Conservation (phyloP, 1,140 invertebrate species). For the Apolygus lucorum region DNA sequence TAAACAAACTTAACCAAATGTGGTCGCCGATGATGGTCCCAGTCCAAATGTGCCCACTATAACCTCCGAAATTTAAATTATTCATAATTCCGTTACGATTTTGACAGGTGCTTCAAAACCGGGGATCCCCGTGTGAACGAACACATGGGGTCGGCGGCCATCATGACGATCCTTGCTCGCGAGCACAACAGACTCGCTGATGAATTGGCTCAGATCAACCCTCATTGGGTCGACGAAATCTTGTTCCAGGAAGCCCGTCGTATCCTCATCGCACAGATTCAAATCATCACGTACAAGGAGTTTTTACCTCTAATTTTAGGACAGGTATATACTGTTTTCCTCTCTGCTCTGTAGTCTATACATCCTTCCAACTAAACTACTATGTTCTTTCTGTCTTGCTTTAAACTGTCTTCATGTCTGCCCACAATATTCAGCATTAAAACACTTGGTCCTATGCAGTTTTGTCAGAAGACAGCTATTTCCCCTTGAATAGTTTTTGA, state of each 20-base stretch:
- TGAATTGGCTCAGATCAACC: conserved; percentile 51
- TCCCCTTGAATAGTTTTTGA: too few species aligned
- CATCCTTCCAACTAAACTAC: too few species aligned
- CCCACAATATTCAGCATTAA: too few species aligned
- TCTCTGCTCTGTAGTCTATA: too few species aligned
- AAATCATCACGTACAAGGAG: conserved; percentile 82
- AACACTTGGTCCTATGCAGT: too few species aligned
- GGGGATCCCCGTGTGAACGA: conserved; percentile 73
- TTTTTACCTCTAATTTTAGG: conserved; percentile 76
- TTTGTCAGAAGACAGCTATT: too few species aligned
- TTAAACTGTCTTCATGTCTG: too few species aligned
- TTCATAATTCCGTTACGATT: neutral
- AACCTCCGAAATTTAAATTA: neutral
- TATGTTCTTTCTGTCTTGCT: too few species aligned
- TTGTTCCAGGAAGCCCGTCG: conserved; percentile 71
- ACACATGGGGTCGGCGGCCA: conserved; percentile 66
- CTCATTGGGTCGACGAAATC: conserved; percentile 61
- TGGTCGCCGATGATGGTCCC: too few species aligned
- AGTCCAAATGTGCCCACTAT: too few species aligned
- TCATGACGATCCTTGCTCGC: conserved; percentile 73
- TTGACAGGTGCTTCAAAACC: conserved; percentile 36
- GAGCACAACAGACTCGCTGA: conserved; percentile 79
- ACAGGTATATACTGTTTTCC: conserved; percentile 40
- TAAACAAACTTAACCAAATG: too few species aligned
- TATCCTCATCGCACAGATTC: conserved; percentile 73